Percentiles rank a stretch among this genome's conserved stretches.
phyloP scores from a whole-genome alignment of 2,888 invertebrate species.

The Rhagonycha lutea region DNA sequence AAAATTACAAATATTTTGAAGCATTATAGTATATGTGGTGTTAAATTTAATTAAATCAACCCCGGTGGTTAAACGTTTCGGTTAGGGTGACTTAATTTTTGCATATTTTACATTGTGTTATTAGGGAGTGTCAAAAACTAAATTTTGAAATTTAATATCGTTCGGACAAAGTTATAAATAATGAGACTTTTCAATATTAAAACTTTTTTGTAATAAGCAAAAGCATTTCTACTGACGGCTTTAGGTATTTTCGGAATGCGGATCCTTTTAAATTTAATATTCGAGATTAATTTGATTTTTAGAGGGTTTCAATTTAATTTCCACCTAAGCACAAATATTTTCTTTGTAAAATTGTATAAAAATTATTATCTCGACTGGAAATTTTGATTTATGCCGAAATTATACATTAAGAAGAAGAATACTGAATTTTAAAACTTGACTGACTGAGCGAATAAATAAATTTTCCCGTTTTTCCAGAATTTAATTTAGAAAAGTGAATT shows the following conservation, averaged over 20 bases:
- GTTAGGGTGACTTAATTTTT: not conserved
- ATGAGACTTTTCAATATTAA: not conserved
- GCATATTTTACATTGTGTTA: not conserved
- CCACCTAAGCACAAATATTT: not conserved
- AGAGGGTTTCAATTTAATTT: not conserved
- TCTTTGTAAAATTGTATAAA: not conserved
- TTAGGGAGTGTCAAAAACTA: not conserved
- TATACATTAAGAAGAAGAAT: not conserved
- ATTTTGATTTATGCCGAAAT: not conserved
- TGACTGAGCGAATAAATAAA: not conserved
- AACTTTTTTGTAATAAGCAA: not conserved
- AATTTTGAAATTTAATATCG: not conserved
- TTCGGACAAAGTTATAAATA: not conserved
- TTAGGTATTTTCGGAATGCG: not conserved
- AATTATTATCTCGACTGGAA: not conserved
- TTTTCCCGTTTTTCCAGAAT: not conserved
- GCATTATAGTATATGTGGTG: not conserved
- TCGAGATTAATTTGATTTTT: not conserved
- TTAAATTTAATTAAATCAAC: not conserved
- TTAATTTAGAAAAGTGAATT: not conserved
- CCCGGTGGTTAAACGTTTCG: not conserved
- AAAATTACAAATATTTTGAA: not conserved
- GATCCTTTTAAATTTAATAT: not conserved
- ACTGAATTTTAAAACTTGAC: not conserved
- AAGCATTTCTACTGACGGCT: not conserved